A percentile compares a stretch with the other conserved stretches of the same genome.
phyloP scores from a whole-genome alignment of 64 coral and sea anemone species.

The Montipora sp. region DNA sequence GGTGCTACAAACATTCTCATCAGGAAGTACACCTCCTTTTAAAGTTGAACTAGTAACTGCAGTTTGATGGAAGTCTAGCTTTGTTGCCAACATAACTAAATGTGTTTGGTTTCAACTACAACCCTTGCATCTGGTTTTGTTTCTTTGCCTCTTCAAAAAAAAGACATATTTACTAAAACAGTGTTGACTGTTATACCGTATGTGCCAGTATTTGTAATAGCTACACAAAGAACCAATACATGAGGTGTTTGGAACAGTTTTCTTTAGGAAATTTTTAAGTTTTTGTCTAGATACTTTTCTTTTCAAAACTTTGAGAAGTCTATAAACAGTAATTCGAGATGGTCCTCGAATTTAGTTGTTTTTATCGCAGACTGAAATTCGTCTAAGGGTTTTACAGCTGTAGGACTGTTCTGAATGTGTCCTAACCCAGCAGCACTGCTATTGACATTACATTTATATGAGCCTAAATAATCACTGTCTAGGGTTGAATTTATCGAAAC shows the following conservation, averaged over 20 bases:
- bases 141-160: conserved; percentile 18
- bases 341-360: not conserved
- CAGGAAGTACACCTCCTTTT: too few species aligned
- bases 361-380: not conserved
- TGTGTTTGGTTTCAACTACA: too few species aligned
- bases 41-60: too few species aligned
- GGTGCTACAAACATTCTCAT: too few species aligned
- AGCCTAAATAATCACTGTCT: too few species aligned
- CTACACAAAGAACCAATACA: conserved; percentile 45
- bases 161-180: conserved; percentile 45
- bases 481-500: too few species aligned
- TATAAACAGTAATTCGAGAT: conserved; percentile 19
- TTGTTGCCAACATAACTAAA: too few species aligned
- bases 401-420: too few species aligned
- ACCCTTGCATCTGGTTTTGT: too few species aligned
- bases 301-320: conserved; percentile 20
- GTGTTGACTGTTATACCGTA: conserved; percentile 26
- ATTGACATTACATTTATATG: too few species aligned
- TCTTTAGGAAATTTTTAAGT: not conserved
- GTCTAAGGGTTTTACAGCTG: not conserved
- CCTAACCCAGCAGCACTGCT: too few species aligned
- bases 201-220: conserved; percentile 26
- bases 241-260: conserved; percentile 54
- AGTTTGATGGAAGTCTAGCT: too few species aligned
- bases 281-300: not conserved